Evolutionary conservation across 2,797 vertebrate genomes (phyloP), one percentile per base, ranked within the genome.

Genomic region (Apodemus agrarius): DNA sequence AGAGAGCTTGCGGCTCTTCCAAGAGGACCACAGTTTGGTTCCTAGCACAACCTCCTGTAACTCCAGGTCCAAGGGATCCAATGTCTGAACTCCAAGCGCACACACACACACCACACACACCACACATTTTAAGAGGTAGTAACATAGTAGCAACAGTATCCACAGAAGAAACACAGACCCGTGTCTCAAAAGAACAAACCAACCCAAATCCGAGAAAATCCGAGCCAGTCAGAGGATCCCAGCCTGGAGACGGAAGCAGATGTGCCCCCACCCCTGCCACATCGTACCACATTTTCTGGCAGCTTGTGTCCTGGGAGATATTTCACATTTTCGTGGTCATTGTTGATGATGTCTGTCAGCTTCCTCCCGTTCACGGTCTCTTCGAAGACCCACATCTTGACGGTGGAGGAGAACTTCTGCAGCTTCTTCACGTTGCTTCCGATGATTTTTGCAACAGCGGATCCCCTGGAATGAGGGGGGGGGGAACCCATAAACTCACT

Each of bases 381-480:
- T 97, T 99, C 99, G 69, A 98, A 99, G 93, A 99, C 99, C 99
- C 99, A 99, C 99, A 99, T 99, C 94, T 99, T 99, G 97, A 99
- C 99, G 0, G 98, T 99, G 93, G 99, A 98, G 95, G 99, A 99
- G 95, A 99, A 99, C 90, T 98, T 99, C 88, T 99, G 98, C 95
- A 99, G 89, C 0, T 98, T 98, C 96, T 98, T 98, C 82, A 99
- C 99, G 97, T 99, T 99, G 46, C 97, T 98, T 65, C 99, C 99
- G 95, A 99, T 98, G 85, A 99, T 99, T 98, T 99, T 99, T 76
- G 99, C 99, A 94, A 99, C 99, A 0, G 99, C 99, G 91, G 99
- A 99, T 37, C 99, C 99, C 99, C 99, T 99, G 97, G 21, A 96
- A 90, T 29, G 49, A 95, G 65, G 29, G 2, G 61, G 91, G 21